A percentile compares a stretch with the other conserved stretches of the same genome.
Conservation (phyloP, 2,888 invertebrate genomes). For the Ophioninae sp. region DNA sequence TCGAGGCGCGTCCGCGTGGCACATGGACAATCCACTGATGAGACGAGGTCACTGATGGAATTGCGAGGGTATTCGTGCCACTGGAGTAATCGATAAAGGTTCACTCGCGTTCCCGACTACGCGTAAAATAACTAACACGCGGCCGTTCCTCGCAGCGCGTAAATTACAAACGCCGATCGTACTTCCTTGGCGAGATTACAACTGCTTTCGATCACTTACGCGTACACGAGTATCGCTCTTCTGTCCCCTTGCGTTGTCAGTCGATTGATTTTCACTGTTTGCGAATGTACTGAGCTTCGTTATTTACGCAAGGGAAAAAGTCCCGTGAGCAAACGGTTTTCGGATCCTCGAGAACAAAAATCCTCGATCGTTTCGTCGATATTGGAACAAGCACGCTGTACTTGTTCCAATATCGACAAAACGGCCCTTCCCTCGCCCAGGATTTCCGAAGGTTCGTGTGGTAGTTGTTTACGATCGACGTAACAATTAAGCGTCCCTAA, state of each 20-base stretch:
- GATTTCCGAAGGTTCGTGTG: no score
- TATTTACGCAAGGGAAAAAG: not conserved
- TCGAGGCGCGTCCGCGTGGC: constrained; percentile 4
- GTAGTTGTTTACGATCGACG: no score
- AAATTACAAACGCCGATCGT: constrained; percentile 38
- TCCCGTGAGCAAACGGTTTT: not conserved
- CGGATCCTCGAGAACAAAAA: not conserved
- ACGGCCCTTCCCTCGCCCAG: no score
- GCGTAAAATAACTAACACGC: constrained; percentile 32
- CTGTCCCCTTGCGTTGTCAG: not conserved
- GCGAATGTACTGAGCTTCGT: constrained; percentile 2
- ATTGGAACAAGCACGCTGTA: no score
- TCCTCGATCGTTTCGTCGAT: no score
- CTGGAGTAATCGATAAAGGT: constrained; percentile 54
- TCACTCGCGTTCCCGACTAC: constrained; percentile 34
- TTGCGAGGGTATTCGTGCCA: constrained; percentile 55
- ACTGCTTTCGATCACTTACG: constrained; percentile 6
- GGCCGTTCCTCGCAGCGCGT: constrained; percentile 33
- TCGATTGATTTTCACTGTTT: constrained; percentile 15
- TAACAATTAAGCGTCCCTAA: no score
- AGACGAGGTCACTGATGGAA: constrained; percentile 54
- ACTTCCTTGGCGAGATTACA: constrained; percentile 46
- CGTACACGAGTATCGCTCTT: not conserved
- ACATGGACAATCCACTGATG: constrained; percentile 24
- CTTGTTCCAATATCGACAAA: no score